These are phyloP conservation scores for Brassicogethes aeneus DNA, from an alignment of 2,888 invertebrate genomes.

Conservation along the genomic window DNA sequence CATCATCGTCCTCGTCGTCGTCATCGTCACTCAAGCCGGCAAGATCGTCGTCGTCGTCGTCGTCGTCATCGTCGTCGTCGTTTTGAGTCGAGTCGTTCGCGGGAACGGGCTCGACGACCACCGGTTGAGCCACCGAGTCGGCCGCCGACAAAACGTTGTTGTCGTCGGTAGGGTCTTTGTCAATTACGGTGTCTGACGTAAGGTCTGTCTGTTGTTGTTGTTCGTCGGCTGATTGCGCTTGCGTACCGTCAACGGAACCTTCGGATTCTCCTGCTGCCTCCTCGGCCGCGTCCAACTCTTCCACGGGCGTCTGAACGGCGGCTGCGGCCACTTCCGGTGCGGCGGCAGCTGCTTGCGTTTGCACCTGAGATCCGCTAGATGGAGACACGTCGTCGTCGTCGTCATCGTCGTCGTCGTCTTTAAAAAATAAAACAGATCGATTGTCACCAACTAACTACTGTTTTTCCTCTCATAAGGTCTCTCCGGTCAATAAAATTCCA, in stretches of 20 bases:
- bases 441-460: no score
- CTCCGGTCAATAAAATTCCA: no score
- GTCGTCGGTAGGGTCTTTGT: slow-evolving; percentile 33
- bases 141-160: slow-evolving; percentile 28
- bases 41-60: slow-evolving; percentile 45
- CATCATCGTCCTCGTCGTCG: slow-evolving; percentile 51
- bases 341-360: slow-evolving; percentile 13
- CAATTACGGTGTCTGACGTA: slow-evolving; percentile 27
- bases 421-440: slow-evolving; percentile 1
- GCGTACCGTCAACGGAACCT: slow-evolving; percentile 22
- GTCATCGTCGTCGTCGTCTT: slow-evolving; percentile 43
- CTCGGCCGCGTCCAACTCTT: slow-evolving; percentile 24
- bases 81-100: slow-evolving; percentile 40
- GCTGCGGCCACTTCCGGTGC: slow-evolving; percentile 12
- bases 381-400: slow-evolving; percentile 44
- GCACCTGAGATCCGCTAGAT: slow-evolving; percentile 41
- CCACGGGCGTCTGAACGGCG: slow-evolving; percentile 24
- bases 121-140: slow-evolving; percentile 28
- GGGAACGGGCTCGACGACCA: slow-evolving; percentile 33
- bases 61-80: slow-evolving; percentile 38
- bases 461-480: no score
- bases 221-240: slow-evolving; percentile 14
- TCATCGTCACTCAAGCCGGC: slow-evolving; percentile 41
- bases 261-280: slow-evolving; percentile 38
- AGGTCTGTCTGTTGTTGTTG: no score